phyloP scores from a whole-genome alignment of 2,797 vertebrate genomes.

The Aeoliscus strigatus region DNA sequence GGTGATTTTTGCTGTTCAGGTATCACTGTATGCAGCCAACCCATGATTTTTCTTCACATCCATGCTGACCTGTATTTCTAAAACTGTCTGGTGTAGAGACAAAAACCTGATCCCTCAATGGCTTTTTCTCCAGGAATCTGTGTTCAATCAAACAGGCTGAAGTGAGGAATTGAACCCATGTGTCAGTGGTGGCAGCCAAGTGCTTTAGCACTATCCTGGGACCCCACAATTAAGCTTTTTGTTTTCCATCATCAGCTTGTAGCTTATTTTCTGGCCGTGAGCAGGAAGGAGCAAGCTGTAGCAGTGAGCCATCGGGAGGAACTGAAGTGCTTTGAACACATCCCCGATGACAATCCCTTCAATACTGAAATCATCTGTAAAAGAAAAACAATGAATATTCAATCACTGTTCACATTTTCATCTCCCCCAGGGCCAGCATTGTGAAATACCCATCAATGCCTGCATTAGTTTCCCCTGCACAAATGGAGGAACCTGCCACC shows the following conservation, averaged over 20 bases:
- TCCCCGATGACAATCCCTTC: neutral
- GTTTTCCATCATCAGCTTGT: conserved; percentile 8
- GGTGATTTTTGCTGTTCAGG: too few species aligned
- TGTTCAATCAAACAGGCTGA: neutral
- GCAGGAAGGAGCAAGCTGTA: neutral
- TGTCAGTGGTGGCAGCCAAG: neutral
- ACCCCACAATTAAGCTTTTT: neutral
- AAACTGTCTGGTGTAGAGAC: neutral
- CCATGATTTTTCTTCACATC: neutral
- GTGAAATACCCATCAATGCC: conserved; percentile 87
- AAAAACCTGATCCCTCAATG: neutral
- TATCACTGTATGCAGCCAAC: neutral
- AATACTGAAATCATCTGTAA: conserved; percentile 6
- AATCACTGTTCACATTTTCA: conserved; percentile 1
- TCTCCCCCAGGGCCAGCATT: conserved; percentile 84
- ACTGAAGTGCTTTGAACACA: neutral
- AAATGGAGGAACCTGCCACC: conserved; percentile 91
- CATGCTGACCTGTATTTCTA: too few species aligned
- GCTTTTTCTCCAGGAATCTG: neutral
- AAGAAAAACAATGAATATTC: neutral
- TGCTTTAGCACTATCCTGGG: neutral
- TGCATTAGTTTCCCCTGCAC: conserved; percentile 89
- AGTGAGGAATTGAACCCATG: neutral
- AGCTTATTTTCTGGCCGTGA: neutral
- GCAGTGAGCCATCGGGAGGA: too few species aligned